phyloP scores from a whole-genome alignment of 2,113 vertebrate species.

The Rhinolophus sinicus region DNA sequence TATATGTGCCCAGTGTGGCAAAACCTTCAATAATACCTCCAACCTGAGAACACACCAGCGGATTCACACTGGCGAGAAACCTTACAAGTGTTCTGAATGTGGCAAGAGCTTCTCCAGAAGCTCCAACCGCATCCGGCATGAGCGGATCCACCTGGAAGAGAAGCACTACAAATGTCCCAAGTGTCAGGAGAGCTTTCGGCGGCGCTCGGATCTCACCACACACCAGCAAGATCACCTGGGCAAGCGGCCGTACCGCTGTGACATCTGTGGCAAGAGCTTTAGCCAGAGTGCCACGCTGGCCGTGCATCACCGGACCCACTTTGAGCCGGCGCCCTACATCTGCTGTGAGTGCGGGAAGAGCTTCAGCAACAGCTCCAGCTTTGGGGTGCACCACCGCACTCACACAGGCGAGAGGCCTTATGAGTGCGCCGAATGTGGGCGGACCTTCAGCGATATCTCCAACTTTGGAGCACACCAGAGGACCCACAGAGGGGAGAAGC shows the following conservation, averaged over 20 bases:
- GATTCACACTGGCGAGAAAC: conserved; percentile 59
- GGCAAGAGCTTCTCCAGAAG: conserved; percentile 79
- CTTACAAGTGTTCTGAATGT: conserved; percentile 76
- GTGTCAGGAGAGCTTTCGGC: conserved; percentile 80
- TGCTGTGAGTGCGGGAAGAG: conserved; percentile 80
- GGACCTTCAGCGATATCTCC: conserved; percentile 77
- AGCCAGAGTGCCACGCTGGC: conserved; percentile 72
- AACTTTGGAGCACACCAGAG: conserved; percentile 80
- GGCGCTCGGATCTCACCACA: conserved; percentile 74
- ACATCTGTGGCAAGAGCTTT: conserved; percentile 78
- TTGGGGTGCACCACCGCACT: conserved; percentile 79
- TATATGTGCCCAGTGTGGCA: conserved; percentile 74
- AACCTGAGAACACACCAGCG: conserved; percentile 66
- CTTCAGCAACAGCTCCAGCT: conserved; percentile 81
- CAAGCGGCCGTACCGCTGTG: conserved; percentile 78
- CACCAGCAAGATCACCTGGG: conserved; percentile 81
- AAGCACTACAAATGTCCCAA: conserved; percentile 78
- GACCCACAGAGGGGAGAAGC: conserved; percentile 82
- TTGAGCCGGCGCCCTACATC: conserved; percentile 77
- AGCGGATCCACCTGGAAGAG: conserved; percentile 80
- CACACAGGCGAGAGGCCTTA: conserved; percentile 41
- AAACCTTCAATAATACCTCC: conserved; percentile 74
- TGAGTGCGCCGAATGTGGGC: conserved; percentile 54
- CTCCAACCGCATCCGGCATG: conserved; percentile 75
- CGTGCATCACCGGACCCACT: conserved; percentile 73